A percentile compares a stretch with the other conserved stretches of the same genome.
These are phyloP conservation scores for Dendrolimus punctatus DNA, from an alignment of 1,140 invertebrate species.

Conservation along the genomic window DNA sequence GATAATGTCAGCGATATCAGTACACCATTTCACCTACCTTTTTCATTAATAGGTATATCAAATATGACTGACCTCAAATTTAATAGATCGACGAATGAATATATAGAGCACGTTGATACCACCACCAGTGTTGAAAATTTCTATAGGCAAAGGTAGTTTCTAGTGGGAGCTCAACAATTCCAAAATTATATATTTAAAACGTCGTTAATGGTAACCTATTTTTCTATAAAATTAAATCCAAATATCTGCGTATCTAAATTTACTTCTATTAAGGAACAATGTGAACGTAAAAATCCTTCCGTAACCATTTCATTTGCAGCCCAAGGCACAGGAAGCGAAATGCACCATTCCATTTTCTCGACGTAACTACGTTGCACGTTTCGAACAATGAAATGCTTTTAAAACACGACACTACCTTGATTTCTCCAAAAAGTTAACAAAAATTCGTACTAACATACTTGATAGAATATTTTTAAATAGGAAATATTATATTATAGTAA, in stretches of 20 bases:
- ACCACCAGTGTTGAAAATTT: too few relatives aligned
- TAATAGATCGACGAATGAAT: too few relatives aligned
- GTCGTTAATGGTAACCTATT: too few relatives aligned
- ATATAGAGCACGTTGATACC: too few relatives aligned
- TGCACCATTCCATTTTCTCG: constrained; percentile 56
- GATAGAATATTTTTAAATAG: not conserved
- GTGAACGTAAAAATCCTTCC: constrained; percentile 40
- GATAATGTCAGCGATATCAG: too few relatives aligned
- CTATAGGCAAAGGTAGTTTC: too few relatives aligned
- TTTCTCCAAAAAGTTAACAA: constrained; percentile 34
- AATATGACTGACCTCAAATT: too few relatives aligned
- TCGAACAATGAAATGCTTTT: constrained; percentile 65
- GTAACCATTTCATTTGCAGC: constrained; percentile 51
- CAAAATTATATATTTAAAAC: too few relatives aligned
- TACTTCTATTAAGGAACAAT: constrained; percentile 28
- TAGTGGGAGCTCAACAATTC: too few relatives aligned
- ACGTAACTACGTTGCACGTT: constrained; percentile 50
- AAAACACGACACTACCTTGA: constrained; percentile 53
- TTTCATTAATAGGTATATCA: too few relatives aligned
- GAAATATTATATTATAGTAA: too few relatives aligned
- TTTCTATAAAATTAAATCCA: not conserved
- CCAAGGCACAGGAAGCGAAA: constrained; percentile 51
- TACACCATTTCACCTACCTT: too few relatives aligned
- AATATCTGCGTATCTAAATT: constrained; percentile 8
- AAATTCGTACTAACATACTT: constrained; percentile 24